These are phyloP conservation scores for Oncorhynchus mykiss DNA, from an alignment of 2,113 vertebrate genomes.

Conservation along the genomic window DNA sequence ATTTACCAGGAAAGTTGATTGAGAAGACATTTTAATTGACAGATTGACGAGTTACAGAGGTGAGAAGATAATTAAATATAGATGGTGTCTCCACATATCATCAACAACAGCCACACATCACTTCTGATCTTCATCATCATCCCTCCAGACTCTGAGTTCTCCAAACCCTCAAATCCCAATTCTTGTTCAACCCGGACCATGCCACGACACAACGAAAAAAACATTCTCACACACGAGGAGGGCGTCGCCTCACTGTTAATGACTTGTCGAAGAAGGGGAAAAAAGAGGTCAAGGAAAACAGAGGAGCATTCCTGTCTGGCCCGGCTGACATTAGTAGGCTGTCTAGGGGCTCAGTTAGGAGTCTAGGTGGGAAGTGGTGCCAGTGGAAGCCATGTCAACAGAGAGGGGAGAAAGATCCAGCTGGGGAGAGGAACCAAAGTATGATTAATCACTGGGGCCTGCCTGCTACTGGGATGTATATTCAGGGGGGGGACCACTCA, in stretches of 20 bases:
- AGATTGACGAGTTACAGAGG: no score
- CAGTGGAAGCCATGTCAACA: conserved; percentile 1
- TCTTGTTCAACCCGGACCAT: neutral
- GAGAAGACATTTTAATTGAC: no score
- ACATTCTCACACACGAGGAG: neutral
- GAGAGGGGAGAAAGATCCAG: neutral
- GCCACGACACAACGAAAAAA: neutral
- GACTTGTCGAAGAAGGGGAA: neutral
- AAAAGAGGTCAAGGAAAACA: neutral
- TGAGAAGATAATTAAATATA: no score
- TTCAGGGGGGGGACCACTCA: neutral
- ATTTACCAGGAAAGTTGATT: no score
- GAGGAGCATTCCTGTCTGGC: neutral
- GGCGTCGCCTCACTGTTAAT: conserved; percentile 3
- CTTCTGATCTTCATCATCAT: neutral
- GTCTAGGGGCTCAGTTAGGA: neutral
- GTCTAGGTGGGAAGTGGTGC: neutral
- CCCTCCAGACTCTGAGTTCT: neutral
- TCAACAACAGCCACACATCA: neutral
- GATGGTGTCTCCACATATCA: no score
- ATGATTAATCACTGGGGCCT: conserved; percentile 4
- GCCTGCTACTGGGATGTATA: neutral
- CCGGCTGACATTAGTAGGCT: neutral
- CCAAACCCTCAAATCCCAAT: neutral
- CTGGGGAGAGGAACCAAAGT: neutral